Conservation (phyloP, 2,113 vertebrate genomes). For the Syrrhaptes paradoxus region DNA sequence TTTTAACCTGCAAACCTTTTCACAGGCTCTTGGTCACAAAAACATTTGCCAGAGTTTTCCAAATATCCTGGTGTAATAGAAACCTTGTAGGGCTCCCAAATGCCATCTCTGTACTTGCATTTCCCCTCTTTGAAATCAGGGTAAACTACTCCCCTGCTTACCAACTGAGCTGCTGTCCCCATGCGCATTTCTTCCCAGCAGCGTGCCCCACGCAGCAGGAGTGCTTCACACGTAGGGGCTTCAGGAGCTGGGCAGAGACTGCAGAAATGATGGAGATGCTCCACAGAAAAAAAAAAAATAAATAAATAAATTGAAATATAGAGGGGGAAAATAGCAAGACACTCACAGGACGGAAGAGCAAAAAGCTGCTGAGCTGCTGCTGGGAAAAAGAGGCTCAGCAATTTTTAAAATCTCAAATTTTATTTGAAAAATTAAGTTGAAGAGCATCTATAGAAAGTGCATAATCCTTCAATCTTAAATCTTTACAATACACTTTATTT, state of each 20-base stretch:
- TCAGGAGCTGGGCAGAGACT: background rate
- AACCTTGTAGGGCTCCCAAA: background rate
- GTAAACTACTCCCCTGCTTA: background rate
- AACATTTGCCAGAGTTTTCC: background rate
- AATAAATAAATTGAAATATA: background rate
- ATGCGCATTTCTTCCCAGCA: background rate
- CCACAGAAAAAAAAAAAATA: background rate
- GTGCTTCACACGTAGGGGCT: accelerated
- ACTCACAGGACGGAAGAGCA: background rate
- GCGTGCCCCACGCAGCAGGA: background rate
- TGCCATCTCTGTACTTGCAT: background rate
- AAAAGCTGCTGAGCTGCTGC: background rate
- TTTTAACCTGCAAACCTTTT: background rate
- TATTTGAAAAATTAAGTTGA: background rate
- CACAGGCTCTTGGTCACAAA: background rate
- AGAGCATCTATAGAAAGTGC: background rate
- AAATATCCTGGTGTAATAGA: background rate
- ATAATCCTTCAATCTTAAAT: background rate
- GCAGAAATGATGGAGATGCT: background rate
- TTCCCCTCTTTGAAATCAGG: background rate
- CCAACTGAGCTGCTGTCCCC: background rate
- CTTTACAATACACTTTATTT: background rate
- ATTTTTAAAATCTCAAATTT: background rate
- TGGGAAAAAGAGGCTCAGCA: background rate
- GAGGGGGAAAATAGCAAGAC: accelerated